Evolutionary conservation across 2,888 invertebrate species (phyloP).

Genomic region (Brachycybe producta): DNA sequence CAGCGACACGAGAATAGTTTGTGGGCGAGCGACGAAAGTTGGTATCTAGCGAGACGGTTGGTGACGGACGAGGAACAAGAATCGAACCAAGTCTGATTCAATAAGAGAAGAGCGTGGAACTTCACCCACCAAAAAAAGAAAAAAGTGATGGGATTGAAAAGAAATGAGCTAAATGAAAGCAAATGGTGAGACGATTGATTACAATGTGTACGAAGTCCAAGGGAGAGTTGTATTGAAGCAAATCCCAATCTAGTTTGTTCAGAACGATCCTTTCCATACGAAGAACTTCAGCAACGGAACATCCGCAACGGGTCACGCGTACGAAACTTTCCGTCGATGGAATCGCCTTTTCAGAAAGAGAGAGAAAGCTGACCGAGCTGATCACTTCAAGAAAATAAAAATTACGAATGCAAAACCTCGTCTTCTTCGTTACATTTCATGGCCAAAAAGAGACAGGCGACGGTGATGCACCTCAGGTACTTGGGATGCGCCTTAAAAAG

Average conservation of each 20-base stretch:
- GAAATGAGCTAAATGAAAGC: conserved; percentile 12
- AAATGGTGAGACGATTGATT: conserved; percentile 23
- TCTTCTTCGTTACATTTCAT: conserved; percentile 41
- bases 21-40: conserved; percentile 30
- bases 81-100: conserved; percentile 6
- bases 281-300: conserved; percentile 66
- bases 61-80: conserved; percentile 7
- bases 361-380: neutral
- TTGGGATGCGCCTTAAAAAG: conserved; percentile 40
- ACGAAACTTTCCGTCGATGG: conserved; percentile 34
- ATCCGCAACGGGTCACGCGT: conserved; percentile 49
- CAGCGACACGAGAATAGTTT: conserved; percentile 60
- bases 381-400: neutral
- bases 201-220: conserved; percentile 34
- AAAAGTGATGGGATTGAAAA: neutral
- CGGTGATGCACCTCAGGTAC: conserved; percentile 75
- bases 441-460: conserved; percentile 73
- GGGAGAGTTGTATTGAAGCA: conserved; percentile 25
- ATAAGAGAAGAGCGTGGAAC: conserved; percentile 15
- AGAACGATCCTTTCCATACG: conserved; percentile 74
- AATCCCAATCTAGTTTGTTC: conserved; percentile 48
- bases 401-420: conserved; percentile 27
- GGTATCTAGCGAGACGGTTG: conserved; percentile 24
- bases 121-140: too few relatives aligned
- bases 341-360: conserved; percentile 28